Evolutionary conservation across 2,113 vertebrate genomes (phyloP), one percentile per base, ranked within the genome.

Genomic region (Rhynchomys soricoides): DNA sequence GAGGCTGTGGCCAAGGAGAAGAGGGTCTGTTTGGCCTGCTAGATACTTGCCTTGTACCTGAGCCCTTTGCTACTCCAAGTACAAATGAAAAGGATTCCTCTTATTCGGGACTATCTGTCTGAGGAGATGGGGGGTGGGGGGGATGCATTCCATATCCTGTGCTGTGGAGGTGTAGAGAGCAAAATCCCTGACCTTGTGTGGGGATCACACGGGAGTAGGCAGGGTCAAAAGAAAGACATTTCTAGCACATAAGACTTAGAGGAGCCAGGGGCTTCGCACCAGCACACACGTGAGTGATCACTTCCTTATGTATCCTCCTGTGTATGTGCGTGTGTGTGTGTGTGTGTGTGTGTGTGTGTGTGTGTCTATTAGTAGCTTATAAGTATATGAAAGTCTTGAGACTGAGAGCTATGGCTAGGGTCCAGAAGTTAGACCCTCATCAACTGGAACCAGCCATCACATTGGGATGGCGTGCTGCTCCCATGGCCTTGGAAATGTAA

Each of bases 191-290:
- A 70, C 48, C 73, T 21, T 26, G 55, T 0, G 22, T 24, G 43
- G 87, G 50, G 64, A 31, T 48, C 2, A 15, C 3, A 29, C 4
- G 19, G 10, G 59, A 7, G 2, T 31, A 0, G 21, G 0, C 5
- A 83, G 71, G 74, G 77, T 93, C 70, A 24, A 82, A 92, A 88
- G 10, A 52, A 86, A 71, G 59, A 2, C 1, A 55, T 17, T 40
- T 55, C 29, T 0, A 34, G 43, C 15, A 59, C 1, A 1, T 0
- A 3, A 6, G 2, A 37, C 40, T 45, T 45, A 31, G 0, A 71
- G 75, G 75, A 29, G 7, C n/a, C 19, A 68, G 52, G 50, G 17
- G 31, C 6, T 55, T 85, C 50, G 22, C 43, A 40, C 12, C 0
- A 62, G 74, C 29, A 21, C 24, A 15, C 1, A 16, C 24, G 24